These are phyloP conservation scores for Apis laboriosa DNA, from an alignment of 1,140 invertebrate genomes.

Conservation along the genomic window DNA sequence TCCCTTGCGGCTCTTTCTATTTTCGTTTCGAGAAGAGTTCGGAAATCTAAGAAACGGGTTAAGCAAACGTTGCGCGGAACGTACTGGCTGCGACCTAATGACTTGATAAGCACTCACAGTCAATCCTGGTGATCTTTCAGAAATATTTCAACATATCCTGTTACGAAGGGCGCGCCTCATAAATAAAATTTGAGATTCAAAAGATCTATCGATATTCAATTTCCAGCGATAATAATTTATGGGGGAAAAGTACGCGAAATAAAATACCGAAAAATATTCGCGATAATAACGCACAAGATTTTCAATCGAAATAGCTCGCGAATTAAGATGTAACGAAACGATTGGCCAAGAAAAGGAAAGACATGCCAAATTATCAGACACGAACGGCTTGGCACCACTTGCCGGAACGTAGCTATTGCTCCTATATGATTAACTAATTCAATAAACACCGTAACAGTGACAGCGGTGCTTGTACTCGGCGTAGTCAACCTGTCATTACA, in stretches of 20 bases:
- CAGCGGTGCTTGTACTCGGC: slow-evolving; percentile 55
- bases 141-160: slow-evolving; percentile 17
- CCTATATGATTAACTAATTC: slow-evolving; percentile 70
- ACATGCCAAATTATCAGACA: slow-evolving; percentile 15
- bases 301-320: background rate
- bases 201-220: background rate
- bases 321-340: slow-evolving; percentile 4
- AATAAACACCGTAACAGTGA: slow-evolving; percentile 69
- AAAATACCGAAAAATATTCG: background rate
- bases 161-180: background rate
- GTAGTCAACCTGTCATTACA: slow-evolving; percentile 68
- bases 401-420: background rate
- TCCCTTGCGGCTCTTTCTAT: background rate
- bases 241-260: background rate
- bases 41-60: slow-evolving; percentile 45
- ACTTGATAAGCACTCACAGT: slow-evolving; percentile 59
- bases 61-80: slow-evolving; percentile 54
- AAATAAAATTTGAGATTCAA: slow-evolving; percentile 2
- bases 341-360: background rate
- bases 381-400: slow-evolving; percentile 1
- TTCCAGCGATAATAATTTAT: background rate
- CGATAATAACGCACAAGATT: background rate
- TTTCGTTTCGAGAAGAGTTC: slow-evolving; percentile 16
- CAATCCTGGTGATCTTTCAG: slow-evolving; percentile 12
- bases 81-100: slow-evolving; percentile 58